A percentile compares a stretch with the other conserved stretches of the same genome.
These are phyloP conservation scores for Pemphredon lugubris DNA, from an alignment of 2,888 invertebrate genomes.

Conservation along the genomic window DNA sequence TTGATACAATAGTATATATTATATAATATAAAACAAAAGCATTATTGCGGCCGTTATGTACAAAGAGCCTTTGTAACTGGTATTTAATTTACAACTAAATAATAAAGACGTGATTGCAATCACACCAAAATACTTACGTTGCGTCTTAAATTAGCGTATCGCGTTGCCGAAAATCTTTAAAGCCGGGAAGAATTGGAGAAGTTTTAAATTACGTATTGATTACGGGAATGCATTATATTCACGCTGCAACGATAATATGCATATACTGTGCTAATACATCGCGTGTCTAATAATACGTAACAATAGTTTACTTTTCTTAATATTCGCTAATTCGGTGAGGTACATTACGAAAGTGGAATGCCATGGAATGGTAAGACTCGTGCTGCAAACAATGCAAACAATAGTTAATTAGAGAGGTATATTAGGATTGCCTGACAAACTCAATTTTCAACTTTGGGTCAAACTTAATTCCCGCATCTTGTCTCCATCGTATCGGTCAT, in stretches of 20 bases:
- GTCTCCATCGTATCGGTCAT: too few species aligned
- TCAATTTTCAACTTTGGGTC: too few species aligned
- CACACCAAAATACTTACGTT: constrained; percentile 47
- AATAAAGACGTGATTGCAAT: constrained; percentile 74
- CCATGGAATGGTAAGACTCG: constrained; percentile 51
- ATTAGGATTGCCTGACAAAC: not conserved
- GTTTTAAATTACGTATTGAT: not conserved
- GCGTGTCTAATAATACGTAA: constrained; percentile 1
- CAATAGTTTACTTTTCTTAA: constrained; percentile 14
- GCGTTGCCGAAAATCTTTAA: not conserved
- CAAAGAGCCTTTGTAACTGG: constrained; percentile 81
- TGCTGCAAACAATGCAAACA: not conserved
- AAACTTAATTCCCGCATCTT: too few species aligned
- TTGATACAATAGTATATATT: constrained; percentile 76
- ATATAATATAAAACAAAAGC: constrained; percentile 78
- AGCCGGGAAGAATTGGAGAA: not conserved
- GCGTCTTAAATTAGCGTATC: constrained; percentile 11
- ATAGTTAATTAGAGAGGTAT: not conserved
- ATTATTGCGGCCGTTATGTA: constrained; percentile 79
- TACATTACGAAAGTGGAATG: constrained; percentile 45
- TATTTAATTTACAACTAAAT: constrained; percentile 80
- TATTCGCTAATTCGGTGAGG: constrained; percentile 20
- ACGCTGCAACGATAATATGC: constrained; percentile 1
- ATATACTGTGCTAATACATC: constrained; percentile 7
- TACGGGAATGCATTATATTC: not conserved